phyloP scores from a whole-genome alignment of 2,797 vertebrate genomes.

The Sylvilagus floridanus region DNA sequence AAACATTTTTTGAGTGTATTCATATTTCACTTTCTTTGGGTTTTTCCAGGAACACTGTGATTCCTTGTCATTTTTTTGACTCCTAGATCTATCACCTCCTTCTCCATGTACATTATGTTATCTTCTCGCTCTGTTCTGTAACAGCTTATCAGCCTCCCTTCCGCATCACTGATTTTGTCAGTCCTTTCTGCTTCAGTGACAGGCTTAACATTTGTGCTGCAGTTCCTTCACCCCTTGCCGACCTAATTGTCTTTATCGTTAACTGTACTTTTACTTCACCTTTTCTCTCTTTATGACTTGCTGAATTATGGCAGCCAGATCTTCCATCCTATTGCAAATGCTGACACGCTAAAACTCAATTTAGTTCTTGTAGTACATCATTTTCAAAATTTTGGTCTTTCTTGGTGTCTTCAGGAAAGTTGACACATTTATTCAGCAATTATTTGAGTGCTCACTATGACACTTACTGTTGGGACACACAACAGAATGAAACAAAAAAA shows the following conservation, averaged over 20 bases:
- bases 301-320: background rate
- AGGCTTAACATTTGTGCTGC: background rate
- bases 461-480: background rate
- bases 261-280: background rate
- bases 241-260: background rate
- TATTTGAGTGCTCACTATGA: background rate
- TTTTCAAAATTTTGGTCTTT: constrained; percentile 8
- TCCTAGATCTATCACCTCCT: background rate
- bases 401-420: background rate
- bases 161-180: background rate
- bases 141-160: background rate
- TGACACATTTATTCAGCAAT: background rate
- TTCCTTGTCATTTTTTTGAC: background rate
- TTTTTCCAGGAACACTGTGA: background rate
- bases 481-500: background rate
- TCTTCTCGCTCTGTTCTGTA: background rate
- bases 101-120: background rate
- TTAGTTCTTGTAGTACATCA: background rate
- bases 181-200: background rate
- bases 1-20: background rate
- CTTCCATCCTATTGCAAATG: background rate
- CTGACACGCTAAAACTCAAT: background rate
- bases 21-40: background rate
- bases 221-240: background rate
- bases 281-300: constrained; percentile 3